These are phyloP conservation scores for Heliangelus exortis DNA, from an alignment of 2,797 vertebrate species.

Conservation along the genomic window DNA sequence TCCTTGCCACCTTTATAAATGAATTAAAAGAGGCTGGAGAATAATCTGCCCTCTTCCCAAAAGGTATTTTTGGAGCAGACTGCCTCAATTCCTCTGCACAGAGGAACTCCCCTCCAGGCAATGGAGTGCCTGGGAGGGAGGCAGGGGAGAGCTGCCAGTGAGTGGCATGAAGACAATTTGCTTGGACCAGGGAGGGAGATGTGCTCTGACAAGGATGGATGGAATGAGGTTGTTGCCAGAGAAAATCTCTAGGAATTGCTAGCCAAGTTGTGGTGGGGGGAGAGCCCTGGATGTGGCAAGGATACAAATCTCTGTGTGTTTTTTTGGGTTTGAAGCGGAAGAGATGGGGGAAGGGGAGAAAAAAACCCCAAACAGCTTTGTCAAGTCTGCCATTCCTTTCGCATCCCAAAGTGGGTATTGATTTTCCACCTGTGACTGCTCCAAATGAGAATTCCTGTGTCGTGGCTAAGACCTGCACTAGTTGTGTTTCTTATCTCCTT, in stretches of 20 bases:
- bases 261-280: not conserved
- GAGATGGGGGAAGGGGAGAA: not conserved
- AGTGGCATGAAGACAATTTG: conserved; percentile 22
- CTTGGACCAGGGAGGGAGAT: conserved; percentile 47
- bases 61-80: not conserved
- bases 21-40: not conserved
- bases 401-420: conserved; percentile 71
- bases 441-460: conserved; percentile 77
- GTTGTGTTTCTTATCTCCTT: conserved; percentile 74
- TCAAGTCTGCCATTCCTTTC: conserved; percentile 65
- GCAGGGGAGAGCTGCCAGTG: not conserved
- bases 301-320: conserved; percentile 16
- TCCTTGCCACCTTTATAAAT: not conserved
- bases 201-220: conserved; percentile 59
- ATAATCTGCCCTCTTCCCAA: not conserved
- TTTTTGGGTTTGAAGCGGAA: conserved; percentile 34
- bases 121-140: not conserved
- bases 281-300: not conserved
- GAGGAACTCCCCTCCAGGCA: not conserved
- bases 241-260: conserved; percentile 35
- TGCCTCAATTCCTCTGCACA: not conserved
- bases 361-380: conserved; percentile 47
- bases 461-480: conserved; percentile 39
- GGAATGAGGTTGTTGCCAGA: conserved; percentile 43
- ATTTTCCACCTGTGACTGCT: conserved; percentile 76